Conservation (phyloP, 2,797 vertebrate species). For the Lophius americanus region DNA sequence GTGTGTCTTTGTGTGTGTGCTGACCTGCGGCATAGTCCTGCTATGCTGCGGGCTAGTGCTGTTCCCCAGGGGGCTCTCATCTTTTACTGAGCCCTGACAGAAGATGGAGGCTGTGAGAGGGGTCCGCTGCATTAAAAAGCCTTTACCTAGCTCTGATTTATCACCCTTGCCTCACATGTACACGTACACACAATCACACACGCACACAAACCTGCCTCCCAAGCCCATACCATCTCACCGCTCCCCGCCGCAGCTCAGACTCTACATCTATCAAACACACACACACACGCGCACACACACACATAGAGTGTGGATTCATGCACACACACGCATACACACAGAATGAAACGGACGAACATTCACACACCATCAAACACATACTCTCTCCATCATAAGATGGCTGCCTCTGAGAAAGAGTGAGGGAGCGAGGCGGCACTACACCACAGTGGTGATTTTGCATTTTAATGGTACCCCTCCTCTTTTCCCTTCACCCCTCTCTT, state of each 20-base stretch:
- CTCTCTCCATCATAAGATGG: conserved; percentile 78
- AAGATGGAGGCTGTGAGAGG: conserved; percentile 86
- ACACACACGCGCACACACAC: conserved; percentile 32
- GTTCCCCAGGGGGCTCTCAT: conserved; percentile 86
- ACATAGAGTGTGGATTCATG: conserved; percentile 23
- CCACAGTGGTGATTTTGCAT: conserved; percentile 82
- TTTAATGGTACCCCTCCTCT: conserved; percentile 74
- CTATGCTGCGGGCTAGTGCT: conserved; percentile 79
- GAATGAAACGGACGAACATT: conserved; percentile 63
- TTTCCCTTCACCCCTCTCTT: conserved; percentile 24
- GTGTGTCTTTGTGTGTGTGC: conserved; percentile 45
- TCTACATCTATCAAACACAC: conserved; percentile 79
- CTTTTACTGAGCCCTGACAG: conserved; percentile 87
- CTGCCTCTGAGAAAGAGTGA: conserved; percentile 72
- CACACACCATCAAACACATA: conserved; percentile 77
- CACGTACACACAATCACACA: conserved; percentile 39
- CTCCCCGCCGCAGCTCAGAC: conserved; percentile 59
- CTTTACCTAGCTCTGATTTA: conserved; percentile 89
- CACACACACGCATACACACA: conserved; percentile 5
- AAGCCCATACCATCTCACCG: conserved; percentile 69
- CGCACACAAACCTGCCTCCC: conserved; percentile 49
- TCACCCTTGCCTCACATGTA: conserved; percentile 75
- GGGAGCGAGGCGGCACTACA: conserved; percentile 62
- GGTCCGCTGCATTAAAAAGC: conserved; percentile 88
- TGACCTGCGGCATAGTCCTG: conserved; percentile 78